Evolutionary conservation across 2,113 vertebrate species (phyloP).

Genomic region (Phrynosoma platyrhinos): DNA sequence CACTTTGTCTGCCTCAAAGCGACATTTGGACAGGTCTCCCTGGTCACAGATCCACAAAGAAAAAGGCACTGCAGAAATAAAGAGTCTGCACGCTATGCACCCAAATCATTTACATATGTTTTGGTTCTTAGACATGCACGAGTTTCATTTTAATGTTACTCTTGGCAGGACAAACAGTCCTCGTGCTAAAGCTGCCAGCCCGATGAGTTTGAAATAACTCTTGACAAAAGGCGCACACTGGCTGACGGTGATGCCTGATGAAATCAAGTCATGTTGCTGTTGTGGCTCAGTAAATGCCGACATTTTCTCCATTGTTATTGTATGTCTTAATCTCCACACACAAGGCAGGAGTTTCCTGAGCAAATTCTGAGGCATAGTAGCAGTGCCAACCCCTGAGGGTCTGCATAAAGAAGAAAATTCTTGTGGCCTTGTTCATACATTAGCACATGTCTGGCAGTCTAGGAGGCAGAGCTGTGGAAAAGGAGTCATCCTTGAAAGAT

Average conservation of each 20-base stretch:
- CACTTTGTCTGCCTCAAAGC: constrained; percentile 44
- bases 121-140: constrained; percentile 25
- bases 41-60: constrained; percentile 19
- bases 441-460: background rate
- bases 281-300: constrained; percentile 60
- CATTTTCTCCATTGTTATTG: constrained; percentile 36
- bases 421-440: background rate
- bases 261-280: constrained; percentile 64
- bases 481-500: background rate
- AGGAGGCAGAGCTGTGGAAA: background rate
- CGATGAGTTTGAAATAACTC: constrained; percentile 70
- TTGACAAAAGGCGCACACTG: constrained; percentile 52
- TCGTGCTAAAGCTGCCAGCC: constrained; percentile 41
- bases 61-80: constrained; percentile 55
- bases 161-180: constrained; percentile 62
- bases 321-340: constrained; percentile 57
- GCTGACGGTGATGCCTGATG: constrained; percentile 59
- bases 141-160: constrained; percentile 61
- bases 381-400: background rate
- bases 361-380: constrained; percentile 33
- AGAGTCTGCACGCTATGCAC: constrained; percentile 11
- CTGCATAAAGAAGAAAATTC: background rate
- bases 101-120: constrained; percentile 60
- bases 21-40: constrained; percentile 42
- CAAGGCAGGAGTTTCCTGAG: constrained; percentile 28